Conservation (phyloP, 2,113 vertebrate genomes). For the Dolichotis patagonum region DNA sequence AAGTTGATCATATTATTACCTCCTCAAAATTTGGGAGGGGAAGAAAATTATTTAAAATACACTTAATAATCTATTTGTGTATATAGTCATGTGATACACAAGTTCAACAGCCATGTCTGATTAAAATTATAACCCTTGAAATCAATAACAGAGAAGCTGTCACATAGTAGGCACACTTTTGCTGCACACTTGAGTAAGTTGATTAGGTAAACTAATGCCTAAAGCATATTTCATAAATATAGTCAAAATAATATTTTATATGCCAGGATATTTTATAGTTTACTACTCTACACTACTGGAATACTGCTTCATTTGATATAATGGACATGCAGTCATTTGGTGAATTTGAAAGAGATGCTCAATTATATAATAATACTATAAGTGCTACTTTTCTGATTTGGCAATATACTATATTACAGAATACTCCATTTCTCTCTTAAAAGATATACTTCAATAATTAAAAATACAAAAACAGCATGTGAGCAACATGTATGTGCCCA, state of each 20-base stretch:
- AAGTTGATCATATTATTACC: neutral
- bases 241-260: slow-evolving; percentile 23
- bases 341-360: neutral
- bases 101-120: neutral
- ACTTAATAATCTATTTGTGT: neutral
- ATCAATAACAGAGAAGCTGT: neutral
- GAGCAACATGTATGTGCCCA: neutral
- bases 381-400: slow-evolving; percentile 9
- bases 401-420: neutral
- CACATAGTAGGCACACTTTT: neutral
- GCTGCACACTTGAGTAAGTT: neutral
- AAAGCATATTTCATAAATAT: slow-evolving; percentile 48
- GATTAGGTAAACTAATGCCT: slow-evolving; percentile 14
- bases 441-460: neutral
- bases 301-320: neutral
- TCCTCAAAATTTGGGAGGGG: neutral
- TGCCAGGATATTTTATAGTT: neutral
- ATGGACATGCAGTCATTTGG: neutral
- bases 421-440: neutral
- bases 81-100: neutral
- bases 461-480: neutral
- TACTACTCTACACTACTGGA: neutral
- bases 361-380: neutral
- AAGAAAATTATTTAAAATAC: neutral
- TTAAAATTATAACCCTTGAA: no score